These are phyloP conservation scores for Drosophila lini DNA, from an alignment of 1,140 invertebrate genomes.

Conservation along the genomic window DNA sequence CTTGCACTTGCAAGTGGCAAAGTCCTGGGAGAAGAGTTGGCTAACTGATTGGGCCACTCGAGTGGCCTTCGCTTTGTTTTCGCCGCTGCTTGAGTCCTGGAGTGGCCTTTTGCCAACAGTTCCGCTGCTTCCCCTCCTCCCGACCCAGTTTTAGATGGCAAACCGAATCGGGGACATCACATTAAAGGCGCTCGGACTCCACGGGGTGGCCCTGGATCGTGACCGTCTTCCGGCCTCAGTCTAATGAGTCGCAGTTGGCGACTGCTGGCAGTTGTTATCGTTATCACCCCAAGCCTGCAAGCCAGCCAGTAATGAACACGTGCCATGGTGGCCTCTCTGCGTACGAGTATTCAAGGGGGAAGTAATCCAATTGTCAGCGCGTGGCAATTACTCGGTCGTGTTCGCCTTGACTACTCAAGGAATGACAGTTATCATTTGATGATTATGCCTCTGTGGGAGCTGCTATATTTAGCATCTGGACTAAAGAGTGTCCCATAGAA, in stretches of 20 bases:
- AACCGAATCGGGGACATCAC: conserved; percentile 19
- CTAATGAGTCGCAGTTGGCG: conserved; percentile 38
- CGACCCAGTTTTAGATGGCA: conserved; percentile 38
- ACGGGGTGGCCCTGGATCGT: conserved; percentile 8
- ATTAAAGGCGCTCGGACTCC: conserved; percentile 22
- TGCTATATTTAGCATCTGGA: neutral
- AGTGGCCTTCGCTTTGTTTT: conserved; percentile 41
- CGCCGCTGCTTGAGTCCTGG: conserved; percentile 27
- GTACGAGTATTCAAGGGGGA: conserved; percentile 1
- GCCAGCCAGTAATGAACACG: conserved; percentile 58
- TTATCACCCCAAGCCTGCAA: conserved; percentile 14
- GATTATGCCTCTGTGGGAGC: conserved; percentile 2
- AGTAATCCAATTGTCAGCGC: conserved; percentile 32
- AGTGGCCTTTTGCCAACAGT: conserved; percentile 52
- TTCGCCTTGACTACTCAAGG: conserved; percentile 1
- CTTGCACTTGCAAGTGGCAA: conserved; percentile 52
- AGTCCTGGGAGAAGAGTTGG: conserved; percentile 21
- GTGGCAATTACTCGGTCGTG: conserved; percentile 36
- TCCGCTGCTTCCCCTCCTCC: neutral
- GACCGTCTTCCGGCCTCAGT: conserved; percentile 6
- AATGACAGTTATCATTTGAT: conserved; percentile 15
- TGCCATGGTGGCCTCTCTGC: conserved; percentile 19
- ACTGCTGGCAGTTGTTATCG: conserved; percentile 38
- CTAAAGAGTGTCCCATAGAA: neutral
- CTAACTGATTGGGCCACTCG: conserved; percentile 53